Percentiles rank a stretch among this genome's conserved stretches.
These are phyloP conservation scores for Azemiops feae DNA, from an alignment of 2,113 vertebrate genomes.

Conservation along the genomic window DNA sequence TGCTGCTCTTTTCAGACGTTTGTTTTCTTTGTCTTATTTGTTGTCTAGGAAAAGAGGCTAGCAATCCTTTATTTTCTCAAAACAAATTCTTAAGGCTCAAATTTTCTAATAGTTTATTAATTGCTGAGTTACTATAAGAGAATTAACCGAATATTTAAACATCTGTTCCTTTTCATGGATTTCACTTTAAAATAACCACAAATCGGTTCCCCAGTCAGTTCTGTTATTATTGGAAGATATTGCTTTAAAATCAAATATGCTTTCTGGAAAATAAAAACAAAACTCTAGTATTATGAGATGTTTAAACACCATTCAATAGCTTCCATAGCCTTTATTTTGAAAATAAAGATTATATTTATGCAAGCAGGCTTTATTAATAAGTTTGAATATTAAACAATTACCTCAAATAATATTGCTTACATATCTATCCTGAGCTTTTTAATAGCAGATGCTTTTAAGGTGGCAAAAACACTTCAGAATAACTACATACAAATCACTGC, in stretches of 20 bases:
- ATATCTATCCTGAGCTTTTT: slow-evolving; percentile 44
- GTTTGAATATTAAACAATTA: slow-evolving; percentile 45
- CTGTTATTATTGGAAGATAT: slow-evolving; percentile 22
- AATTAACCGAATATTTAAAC: slow-evolving; percentile 19
- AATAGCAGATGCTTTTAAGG: background rate
- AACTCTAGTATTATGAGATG: slow-evolving; percentile 7
- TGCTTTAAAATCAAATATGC: slow-evolving; percentile 35
- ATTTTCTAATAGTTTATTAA: slow-evolving; percentile 48
- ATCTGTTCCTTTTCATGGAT: slow-evolving; percentile 36
- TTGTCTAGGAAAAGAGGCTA: slow-evolving; percentile 45
- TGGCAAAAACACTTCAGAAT: background rate
- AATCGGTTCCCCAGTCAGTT: slow-evolving; percentile 38
- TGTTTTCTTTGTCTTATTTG: slow-evolving; percentile 48
- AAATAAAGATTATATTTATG: slow-evolving; percentile 3
- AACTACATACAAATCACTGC: background rate
- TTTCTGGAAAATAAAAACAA: background rate
- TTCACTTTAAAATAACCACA: slow-evolving; percentile 10
- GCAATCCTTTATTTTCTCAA: slow-evolving; percentile 42
- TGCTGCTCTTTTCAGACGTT: slow-evolving; percentile 54
- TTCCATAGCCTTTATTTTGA: slow-evolving; percentile 15
- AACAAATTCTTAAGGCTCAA: slow-evolving; percentile 36
- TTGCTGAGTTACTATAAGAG: slow-evolving; percentile 17
- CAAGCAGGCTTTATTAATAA: slow-evolving; percentile 33
- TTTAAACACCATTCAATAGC: background rate
- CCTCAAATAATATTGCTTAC: slow-evolving; percentile 40